phyloP scores from a whole-genome alignment of 2,113 vertebrate genomes.

The Istiophorus platypterus region DNA sequence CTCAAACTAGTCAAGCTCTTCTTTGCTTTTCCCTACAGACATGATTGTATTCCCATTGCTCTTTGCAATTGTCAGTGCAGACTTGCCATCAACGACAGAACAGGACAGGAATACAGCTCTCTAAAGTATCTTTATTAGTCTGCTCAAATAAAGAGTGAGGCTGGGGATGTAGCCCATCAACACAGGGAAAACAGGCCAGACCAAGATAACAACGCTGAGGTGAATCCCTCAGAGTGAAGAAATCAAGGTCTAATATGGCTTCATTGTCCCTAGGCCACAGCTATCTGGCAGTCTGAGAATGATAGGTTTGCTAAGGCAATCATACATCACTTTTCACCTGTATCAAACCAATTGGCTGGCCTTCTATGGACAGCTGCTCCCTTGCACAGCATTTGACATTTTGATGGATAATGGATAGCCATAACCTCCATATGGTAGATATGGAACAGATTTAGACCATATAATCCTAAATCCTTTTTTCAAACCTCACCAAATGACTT shows the following conservation, averaged over 20 bases:
- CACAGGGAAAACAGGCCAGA: conserved; percentile 37
- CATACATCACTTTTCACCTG: conserved; percentile 82
- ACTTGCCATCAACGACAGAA: conserved; percentile 40
- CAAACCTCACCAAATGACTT: conserved; percentile 62
- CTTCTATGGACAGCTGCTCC: conserved; percentile 81
- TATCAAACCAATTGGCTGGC: conserved; percentile 79
- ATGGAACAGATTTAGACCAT: conserved; percentile 53
- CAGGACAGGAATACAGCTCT: conserved; percentile 27
- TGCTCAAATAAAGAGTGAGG: conserved; percentile 44
- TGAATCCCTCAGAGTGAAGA: conserved; percentile 63
- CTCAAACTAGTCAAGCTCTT: conserved; percentile 19
- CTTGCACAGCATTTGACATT: conserved; percentile 68
- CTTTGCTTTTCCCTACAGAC: conserved; percentile 29
- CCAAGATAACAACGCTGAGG: conserved; percentile 60
- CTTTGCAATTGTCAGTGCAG: conserved; percentile 32
- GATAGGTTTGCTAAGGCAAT: conserved; percentile 78
- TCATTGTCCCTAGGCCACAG: conserved; percentile 72
- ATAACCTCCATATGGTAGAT: conserved; percentile 71
- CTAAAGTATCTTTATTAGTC: conserved; percentile 59
- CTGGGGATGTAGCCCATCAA: conserved; percentile 59
- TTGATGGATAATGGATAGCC: conserved; percentile 80
- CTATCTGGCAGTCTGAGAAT: conserved; percentile 71
- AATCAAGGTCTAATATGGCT: conserved; percentile 77
- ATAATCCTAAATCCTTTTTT: conserved; percentile 66
- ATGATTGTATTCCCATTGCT: conserved; percentile 33